Conservation (phyloP, 1,140 invertebrate genomes). For the Saccostrea echinata region DNA sequence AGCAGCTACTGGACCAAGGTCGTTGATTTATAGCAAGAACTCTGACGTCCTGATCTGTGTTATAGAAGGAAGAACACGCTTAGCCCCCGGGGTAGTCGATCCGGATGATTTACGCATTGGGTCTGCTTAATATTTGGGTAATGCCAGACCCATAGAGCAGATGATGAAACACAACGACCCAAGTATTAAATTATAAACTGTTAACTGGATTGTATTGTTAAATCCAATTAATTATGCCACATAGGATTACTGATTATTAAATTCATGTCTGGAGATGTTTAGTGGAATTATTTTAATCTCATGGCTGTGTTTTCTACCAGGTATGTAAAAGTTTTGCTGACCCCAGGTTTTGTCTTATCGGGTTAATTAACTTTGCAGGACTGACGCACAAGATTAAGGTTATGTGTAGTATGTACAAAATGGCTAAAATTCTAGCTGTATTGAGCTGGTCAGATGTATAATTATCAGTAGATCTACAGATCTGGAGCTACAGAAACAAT, state of each 20-base stretch:
- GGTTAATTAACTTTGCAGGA: no score
- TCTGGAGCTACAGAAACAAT: no score
- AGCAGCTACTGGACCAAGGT: not conserved
- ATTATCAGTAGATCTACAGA: no score
- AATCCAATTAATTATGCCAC: slow-evolving; percentile 12
- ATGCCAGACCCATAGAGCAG: not conserved
- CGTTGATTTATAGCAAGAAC: slow-evolving; percentile 22
- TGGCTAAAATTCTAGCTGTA: no score
- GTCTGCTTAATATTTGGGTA: not conserved
- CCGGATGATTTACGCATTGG: not conserved
- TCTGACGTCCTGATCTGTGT: not conserved
- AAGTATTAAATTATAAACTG: not conserved
- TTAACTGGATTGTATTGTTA: not conserved
- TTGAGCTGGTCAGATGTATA: no score
- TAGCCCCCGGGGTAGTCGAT: not conserved
- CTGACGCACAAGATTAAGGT: no score
- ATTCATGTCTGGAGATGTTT: slow-evolving; percentile 12
- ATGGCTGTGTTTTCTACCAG: slow-evolving; percentile 19
- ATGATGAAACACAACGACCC: not conserved
- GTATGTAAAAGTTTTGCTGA: not conserved
- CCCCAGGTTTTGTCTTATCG: no score
- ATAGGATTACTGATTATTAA: slow-evolving; percentile 1
- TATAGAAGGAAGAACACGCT: slow-evolving; percentile 24
- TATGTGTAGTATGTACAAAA: no score
- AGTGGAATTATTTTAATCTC: slow-evolving; percentile 15